Base-by-base conservation (phyloP, 1,140 invertebrate genomes). In the Popillia japonica region DNA sequence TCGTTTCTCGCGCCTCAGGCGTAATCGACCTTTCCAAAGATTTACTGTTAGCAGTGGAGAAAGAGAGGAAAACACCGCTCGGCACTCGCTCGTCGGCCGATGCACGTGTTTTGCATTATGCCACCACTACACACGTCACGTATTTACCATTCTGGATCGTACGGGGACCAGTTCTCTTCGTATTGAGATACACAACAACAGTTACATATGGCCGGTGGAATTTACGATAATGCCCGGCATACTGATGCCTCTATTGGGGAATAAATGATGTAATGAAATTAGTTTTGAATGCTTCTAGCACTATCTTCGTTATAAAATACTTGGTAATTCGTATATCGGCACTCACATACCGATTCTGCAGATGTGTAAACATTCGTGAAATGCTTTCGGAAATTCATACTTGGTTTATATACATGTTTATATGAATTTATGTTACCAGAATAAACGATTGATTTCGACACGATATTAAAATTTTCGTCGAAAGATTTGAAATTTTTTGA, bases 11-110 rank as follows among this genome's bases (percentile, higher is more conserved):
- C 61, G 61, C 61, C 61, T 68, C 61, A 22, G 27, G 61, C 61
- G 22, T 68, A 68, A 68, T 68, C 61, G 61, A 68, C 61, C 61
- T 68, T 34, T 68, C 61, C 61, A 68, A 68, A 68, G 61, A 68
- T 68, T 68, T 68, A 68, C 61, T 68, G 61, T 68, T 68, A 68
- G 22, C 22, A 68, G n/a, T n/a, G 61, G 27, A 23, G 17, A 7
- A 8, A 68, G 61, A 34, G 4, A 1, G 27, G 4, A 34, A 34
- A 68, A 68, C 27, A 22, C 61, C 9, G 61, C 11, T 23, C 61
- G 22, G 22, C 61, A 22, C 22, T 68, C 61, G 22, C 27, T 68
- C 27, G 22, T 68, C 9, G n/a, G n/a, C n/a, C 61, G 61, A 34
- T 34, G 61, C 61, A 68, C 61, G 61, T 68, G 61, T 68, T 68